Evolutionary conservation across 2,113 vertebrate species (phyloP), one percentile per base, ranked within the genome.

Genomic region (Probosciger aterrimus): DNA sequence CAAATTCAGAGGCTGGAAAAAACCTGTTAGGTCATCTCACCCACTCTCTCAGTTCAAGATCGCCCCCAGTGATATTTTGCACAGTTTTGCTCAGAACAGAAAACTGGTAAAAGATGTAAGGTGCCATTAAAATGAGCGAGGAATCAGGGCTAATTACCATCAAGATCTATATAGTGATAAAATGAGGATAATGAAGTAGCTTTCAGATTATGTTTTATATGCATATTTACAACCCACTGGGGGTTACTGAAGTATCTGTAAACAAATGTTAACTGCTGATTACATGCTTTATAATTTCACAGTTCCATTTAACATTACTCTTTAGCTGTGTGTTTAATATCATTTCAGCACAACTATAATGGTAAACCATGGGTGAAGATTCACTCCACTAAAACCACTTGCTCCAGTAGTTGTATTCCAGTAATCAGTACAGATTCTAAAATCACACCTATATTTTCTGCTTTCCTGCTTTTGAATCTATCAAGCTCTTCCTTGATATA

Each of bases 181-280:
- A 94, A 82, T 14, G 17, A 1, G 3, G 77, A 81, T 89, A 87
- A 96, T 67, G 62, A 92, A 95, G 62, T 86, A 79, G 64, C 14
- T 57, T 87, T 86, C 85, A 76, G 44, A 79, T 84, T 74, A 73
- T 63, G 71, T 41, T 94, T 88, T 90, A 88, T 37, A 67, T 47
- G 82, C 53, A 28, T 76, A 86, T 74, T 92, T 85, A 93, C 59
- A 95, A 89, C 28, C 35, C 68, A 73, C 79, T 50, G 25, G 63
- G 79, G 69, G 13, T 86, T 91, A 86, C 46, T 82, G 14, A 80
- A 92, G 19, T 28, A 90, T 82, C 76, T 86, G 52, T 82, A 90
- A 95, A 93, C 65, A 93, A 95, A 83, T 50, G 15, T 67, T 74
- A 90, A 79, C 64, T 78, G 43, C 62, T 96, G 73, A 86, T 90